A percentile compares a stretch with the other conserved stretches of the same genome.
phyloP scores from a whole-genome alignment of 2,888 invertebrate species.

The Stenoptilia bipunctidactyla region DNA sequence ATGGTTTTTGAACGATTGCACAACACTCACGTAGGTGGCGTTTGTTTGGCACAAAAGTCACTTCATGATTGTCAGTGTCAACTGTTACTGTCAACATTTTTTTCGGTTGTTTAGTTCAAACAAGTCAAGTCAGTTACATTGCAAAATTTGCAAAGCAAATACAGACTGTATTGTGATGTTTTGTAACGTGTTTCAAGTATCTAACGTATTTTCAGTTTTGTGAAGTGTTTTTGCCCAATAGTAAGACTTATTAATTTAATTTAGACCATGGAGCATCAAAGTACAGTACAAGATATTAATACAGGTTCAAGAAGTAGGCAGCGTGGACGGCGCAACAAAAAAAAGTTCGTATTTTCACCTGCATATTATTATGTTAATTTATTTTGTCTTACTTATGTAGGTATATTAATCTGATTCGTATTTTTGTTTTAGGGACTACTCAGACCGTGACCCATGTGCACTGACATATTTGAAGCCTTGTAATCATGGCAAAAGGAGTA shows the following conservation, averaged over 20 bases:
- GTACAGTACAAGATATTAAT: constrained; percentile 1
- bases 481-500: constrained; percentile 1
- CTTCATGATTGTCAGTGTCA: background rate
- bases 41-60: constrained; percentile 1
- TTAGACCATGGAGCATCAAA: background rate
- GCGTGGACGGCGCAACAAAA: constrained; percentile 1
- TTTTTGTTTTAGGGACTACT: constrained; percentile 1
- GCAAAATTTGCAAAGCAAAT: background rate
- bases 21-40: constrained; percentile 1
- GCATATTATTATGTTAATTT: background rate
- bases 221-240: background rate
- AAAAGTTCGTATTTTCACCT: background rate
- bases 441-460: constrained; percentile 1
- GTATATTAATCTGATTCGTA: constrained; percentile 1
- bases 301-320: background rate
- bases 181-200: background rate
- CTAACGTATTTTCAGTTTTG: constrained; percentile 1
- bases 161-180: constrained; percentile 1
- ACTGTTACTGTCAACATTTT: background rate
- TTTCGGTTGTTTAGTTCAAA: background rate
- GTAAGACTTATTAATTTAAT: background rate
- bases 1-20: constrained; percentile 1
- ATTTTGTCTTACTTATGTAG: background rate
- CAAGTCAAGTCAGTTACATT: background rate
- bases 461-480: background rate